Conservation (phyloP, 2,797 vertebrate genomes). For the Tarsius wallacei region DNA sequence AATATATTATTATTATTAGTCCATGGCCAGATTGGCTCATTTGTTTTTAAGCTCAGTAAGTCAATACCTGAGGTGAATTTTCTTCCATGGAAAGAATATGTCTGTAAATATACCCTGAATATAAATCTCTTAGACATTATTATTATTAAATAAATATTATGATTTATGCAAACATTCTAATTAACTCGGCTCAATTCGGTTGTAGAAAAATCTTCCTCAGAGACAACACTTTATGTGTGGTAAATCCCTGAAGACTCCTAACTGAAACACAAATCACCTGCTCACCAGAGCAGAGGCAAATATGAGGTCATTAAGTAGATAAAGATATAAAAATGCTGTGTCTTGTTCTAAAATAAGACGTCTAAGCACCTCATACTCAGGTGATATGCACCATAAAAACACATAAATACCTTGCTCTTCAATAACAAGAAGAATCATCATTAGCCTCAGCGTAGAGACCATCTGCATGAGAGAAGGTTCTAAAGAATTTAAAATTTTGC, state of each 20-base stretch:
- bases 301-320: slow-evolving; percentile 64
- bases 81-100: slow-evolving; percentile 57
- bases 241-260: slow-evolving; percentile 58
- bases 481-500: neutral
- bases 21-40: neutral
- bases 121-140: slow-evolving; percentile 58
- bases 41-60: slow-evolving; percentile 18
- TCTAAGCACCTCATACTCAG: neutral
- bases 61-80: neutral
- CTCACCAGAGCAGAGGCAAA: slow-evolving; percentile 65
- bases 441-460: neutral
- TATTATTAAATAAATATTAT: slow-evolving; percentile 78
- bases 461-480: neutral
- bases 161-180: slow-evolving; percentile 72
- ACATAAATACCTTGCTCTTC: neutral
- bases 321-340: slow-evolving; percentile 54
- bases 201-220: neutral
- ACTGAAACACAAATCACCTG: slow-evolving; percentile 68
- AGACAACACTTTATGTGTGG: slow-evolving; percentile 47
- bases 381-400: slow-evolving; percentile 35
- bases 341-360: slow-evolving; percentile 52
- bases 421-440: neutral
- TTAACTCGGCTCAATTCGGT: slow-evolving; percentile 62
- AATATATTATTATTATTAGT: neutral
- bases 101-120: slow-evolving; percentile 64